phyloP scores from a whole-genome alignment of 1,140 invertebrate species.

The Drosophila persimilis region DNA sequence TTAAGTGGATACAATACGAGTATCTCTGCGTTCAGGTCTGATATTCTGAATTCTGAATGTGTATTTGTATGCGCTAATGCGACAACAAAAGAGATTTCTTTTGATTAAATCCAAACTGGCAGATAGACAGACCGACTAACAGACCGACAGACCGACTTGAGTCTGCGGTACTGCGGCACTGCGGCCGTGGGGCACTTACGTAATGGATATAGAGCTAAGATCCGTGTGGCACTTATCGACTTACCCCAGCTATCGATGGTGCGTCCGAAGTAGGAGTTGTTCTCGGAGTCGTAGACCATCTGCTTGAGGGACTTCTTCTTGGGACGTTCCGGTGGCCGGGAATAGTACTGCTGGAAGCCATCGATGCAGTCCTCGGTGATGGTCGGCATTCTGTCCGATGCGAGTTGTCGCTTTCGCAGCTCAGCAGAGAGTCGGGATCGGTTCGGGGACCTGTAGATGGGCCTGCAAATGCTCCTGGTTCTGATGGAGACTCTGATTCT shows the following conservation, averaged over 20 bases:
- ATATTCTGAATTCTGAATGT: conserved; percentile 23
- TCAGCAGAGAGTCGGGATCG: conserved; percentile 19
- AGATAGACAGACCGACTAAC: conserved; percentile 17
- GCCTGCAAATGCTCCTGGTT: conserved; percentile 9
- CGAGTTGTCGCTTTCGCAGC: conserved; percentile 33
- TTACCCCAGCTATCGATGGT: conserved; percentile 89
- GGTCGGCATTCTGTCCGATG: conserved; percentile 67
- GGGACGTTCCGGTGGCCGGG: conserved; percentile 85
- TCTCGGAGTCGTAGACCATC: conserved; percentile 88
- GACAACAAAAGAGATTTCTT: conserved; percentile 45
- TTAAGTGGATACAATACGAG: conserved; percentile 8
- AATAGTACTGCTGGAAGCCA: conserved; percentile 86
- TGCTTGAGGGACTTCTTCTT: conserved; percentile 85
- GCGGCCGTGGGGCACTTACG: conserved; percentile 33
- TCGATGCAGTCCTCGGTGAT: conserved; percentile 84
- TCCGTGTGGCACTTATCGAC: conserved; percentile 86
- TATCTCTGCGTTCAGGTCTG: conserved; percentile 30
- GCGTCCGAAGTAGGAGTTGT: conserved; percentile 87
- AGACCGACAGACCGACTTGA: not conserved
- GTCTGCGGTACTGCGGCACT: not conserved
- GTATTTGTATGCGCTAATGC: conserved; percentile 30
- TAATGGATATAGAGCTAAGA: conserved; percentile 24
- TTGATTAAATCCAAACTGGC: conserved; percentile 40
- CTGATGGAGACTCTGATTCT: no score
- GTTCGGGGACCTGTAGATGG: conserved; percentile 4